Conservation (phyloP, 2,113 vertebrate species). For the Cyprinodon brontotheroides region DNA sequence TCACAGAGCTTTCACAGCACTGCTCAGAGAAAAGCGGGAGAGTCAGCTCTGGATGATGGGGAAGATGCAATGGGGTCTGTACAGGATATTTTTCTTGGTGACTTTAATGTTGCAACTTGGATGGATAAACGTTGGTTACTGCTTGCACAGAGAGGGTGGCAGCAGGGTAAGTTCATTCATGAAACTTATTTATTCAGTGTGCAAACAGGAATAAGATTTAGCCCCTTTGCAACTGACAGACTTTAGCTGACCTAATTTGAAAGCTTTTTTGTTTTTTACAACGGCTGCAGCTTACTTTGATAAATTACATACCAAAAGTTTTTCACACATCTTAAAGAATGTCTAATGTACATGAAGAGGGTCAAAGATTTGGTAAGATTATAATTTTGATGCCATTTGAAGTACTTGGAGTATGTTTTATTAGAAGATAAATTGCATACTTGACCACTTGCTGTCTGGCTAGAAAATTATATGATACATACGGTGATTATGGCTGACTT, state of each 20-base stretch:
- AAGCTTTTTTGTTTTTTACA: background rate
- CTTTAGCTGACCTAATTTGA: background rate
- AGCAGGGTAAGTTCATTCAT: conserved; percentile 49
- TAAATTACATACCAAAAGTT: too few species aligned
- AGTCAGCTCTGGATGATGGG: conserved; percentile 29
- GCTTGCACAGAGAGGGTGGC: conserved; percentile 47
- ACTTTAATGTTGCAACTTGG: conserved; percentile 65
- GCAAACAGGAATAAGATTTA: background rate
- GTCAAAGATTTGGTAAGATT: too few species aligned
- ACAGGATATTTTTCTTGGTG: conserved; percentile 60
- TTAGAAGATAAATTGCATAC: conserved; percentile 11
- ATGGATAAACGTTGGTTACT: conserved; percentile 59
- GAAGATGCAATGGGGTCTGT: conserved; percentile 46
- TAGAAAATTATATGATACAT: background rate
- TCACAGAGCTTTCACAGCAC: conserved; percentile 24
- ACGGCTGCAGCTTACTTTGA: background rate
- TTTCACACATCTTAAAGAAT: too few species aligned
- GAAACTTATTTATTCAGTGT: background rate
- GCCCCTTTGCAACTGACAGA: background rate
- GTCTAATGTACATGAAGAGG: too few species aligned
- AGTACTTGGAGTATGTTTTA: too few species aligned
- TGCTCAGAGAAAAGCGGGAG: conserved; percentile 16
- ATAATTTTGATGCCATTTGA: too few species aligned
- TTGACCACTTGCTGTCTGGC: background rate
- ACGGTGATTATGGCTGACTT: background rate